Evolutionary conservation across 2,113 vertebrate genomes (phyloP).

Genomic region (Nothobranchius furzeri): DNA sequence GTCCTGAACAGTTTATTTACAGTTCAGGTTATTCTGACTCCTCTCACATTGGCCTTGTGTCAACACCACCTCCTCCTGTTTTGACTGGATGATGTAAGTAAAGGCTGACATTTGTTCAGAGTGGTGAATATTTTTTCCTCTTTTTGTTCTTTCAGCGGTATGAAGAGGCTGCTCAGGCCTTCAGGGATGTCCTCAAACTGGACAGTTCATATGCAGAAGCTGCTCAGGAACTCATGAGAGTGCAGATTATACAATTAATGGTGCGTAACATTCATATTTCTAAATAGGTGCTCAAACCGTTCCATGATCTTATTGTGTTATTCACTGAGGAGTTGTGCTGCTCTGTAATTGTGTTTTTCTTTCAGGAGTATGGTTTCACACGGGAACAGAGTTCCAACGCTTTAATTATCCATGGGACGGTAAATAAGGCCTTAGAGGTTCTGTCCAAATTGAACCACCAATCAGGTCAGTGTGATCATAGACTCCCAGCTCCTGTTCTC

Average conservation of each 20-base stretch:
- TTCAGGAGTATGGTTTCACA: constrained; percentile 68
- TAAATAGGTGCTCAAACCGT: background rate
- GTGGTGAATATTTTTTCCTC: background rate
- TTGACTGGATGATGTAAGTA: background rate
- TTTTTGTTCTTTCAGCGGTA: constrained; percentile 70
- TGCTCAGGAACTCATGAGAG: constrained; percentile 70
- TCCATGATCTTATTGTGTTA: too few relatives aligned
- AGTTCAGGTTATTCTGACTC: constrained; percentile 3
- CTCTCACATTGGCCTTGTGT: constrained; percentile 4
- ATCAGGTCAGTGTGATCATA: constrained; percentile 40
- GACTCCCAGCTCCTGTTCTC: too few relatives aligned
- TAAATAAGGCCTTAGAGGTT: constrained; percentile 54
- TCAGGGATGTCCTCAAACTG: constrained; percentile 73
- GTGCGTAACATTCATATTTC: constrained; percentile 18
- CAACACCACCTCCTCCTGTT: constrained; percentile 2
- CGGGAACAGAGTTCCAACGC: constrained; percentile 73
- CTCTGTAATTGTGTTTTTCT: background rate
- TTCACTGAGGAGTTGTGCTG: too few relatives aligned
- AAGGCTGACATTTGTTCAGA: background rate
- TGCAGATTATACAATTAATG: constrained; percentile 71
- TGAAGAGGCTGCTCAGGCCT: constrained; percentile 70
- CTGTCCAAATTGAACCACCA: constrained; percentile 40
- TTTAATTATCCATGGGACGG: constrained; percentile 70
- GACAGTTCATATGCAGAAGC: constrained; percentile 63
- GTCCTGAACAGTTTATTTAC: background rate